phyloP scores from a whole-genome alignment of 2,113 vertebrate species.

The Sylvietta virens region DNA sequence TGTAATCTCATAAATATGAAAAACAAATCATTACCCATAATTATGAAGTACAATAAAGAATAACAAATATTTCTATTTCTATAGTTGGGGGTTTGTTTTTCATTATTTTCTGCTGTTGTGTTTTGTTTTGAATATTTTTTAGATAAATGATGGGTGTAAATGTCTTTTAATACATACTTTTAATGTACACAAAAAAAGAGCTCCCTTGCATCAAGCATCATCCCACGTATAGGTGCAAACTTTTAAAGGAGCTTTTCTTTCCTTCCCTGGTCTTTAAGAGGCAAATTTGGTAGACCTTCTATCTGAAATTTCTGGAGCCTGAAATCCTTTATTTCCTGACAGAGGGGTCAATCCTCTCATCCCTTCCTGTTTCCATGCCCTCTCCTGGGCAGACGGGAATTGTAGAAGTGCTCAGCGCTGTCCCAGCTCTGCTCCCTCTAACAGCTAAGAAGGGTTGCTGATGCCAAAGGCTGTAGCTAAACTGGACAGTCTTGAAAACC shows the following conservation, averaged over 20 bases:
- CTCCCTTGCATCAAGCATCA: not conserved
- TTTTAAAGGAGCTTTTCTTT: not conserved
- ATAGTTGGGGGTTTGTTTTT: not conserved
- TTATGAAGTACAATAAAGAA: not conserved
- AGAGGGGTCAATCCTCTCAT: not conserved
- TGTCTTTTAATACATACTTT: not conserved
- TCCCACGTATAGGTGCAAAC: not conserved
- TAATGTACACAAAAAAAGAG: not conserved
- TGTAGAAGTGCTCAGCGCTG: rapidly evolving
- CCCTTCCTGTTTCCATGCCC: not conserved
- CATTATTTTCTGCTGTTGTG: not conserved
- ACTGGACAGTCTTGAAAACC: not conserved
- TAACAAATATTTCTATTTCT: not conserved
- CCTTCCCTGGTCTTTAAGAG: not conserved
- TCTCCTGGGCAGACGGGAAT: not conserved
- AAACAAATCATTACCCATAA: not conserved
- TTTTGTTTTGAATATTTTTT: not conserved
- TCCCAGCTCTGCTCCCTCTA: not conserved
- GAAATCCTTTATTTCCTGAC: not conserved
- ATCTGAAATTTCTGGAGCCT: not conserved
- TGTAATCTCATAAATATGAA: constrained; percentile 15
- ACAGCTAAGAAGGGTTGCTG: not conserved
- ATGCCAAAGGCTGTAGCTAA: not conserved
- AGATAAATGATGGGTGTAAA: not conserved
- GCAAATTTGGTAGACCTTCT: not conserved